phyloP scores from a whole-genome alignment of 2,113 vertebrate genomes.

The Empidonax alnorum region DNA sequence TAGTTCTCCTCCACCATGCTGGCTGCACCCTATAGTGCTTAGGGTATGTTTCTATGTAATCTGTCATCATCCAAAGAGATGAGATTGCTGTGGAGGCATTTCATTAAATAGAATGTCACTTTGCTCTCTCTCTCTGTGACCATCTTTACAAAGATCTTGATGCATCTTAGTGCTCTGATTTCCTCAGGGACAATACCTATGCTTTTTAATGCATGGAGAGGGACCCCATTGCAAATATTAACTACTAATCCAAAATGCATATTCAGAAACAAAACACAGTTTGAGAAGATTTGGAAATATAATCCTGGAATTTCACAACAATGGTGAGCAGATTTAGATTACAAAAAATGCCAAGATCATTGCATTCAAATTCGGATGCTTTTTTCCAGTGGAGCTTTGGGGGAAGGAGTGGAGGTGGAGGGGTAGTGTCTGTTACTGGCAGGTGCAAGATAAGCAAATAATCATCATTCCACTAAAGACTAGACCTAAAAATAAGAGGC shows the following conservation, averaged over 20 bases:
- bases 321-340: neutral
- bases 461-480: neutral
- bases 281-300: neutral
- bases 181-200: neutral
- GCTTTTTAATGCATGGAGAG: neutral
- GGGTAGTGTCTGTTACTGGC: neutral
- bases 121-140: neutral
- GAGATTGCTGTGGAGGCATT: neutral
- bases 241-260: neutral
- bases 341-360: neutral
- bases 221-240: neutral
- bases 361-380: neutral
- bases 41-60: neutral
- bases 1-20: accelerated
- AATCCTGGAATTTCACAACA: neutral
- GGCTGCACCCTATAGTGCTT: neutral
- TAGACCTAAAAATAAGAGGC: neutral
- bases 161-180: neutral
- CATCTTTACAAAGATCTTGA: neutral
- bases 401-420: neutral
- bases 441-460: neutral
- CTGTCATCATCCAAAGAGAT: neutral
- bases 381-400: neutral
- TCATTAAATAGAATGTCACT: neutral
- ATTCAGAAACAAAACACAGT: neutral